A percentile compares a stretch with the other conserved stretches of the same genome.
Evolutionary conservation across 92 coral and sea anemone genomes (phyloP).

Genomic region (Epizoanthus scotinus): DNA sequence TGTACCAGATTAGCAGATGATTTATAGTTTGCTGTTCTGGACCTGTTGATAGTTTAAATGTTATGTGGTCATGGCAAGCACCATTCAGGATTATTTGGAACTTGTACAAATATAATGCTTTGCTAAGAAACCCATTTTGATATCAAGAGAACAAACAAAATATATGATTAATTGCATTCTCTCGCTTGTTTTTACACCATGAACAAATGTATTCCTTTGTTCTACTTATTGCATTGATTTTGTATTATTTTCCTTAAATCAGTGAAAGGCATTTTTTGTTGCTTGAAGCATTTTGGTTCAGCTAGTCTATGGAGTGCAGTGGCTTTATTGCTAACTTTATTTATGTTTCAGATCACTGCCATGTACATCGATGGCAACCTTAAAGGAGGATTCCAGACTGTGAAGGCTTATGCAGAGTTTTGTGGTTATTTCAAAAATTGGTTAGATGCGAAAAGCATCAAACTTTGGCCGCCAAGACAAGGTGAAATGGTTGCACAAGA

Average conservation of each 20-base stretch:
- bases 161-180: no score
- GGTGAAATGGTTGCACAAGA: slow-evolving; percentile 99
- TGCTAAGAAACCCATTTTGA: no score
- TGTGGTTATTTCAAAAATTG: slow-evolving; percentile 99
- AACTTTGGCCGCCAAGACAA: slow-evolving; percentile 94
- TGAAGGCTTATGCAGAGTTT: slow-evolving; percentile 98
- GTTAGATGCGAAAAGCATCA: slow-evolving; percentile 97
- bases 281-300: not conserved
- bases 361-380: slow-evolving; percentile 97
- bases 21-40: no score
- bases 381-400: slow-evolving; percentile 97
- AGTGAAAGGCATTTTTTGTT: not conserved
- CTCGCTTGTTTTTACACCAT: no score
- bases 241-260: not conserved
- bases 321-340: not conserved
- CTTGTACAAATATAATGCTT: no score
- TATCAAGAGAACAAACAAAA: no score
- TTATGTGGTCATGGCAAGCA: no score
- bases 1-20: not conserved
- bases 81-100: no score
- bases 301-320: no score
- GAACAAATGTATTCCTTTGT: no score
- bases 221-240: no score
- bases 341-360: slow-evolving; percentile 83
- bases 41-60: no score